Conservation (phyloP, 2,113 vertebrate species). For the Smithornis capensis region DNA sequence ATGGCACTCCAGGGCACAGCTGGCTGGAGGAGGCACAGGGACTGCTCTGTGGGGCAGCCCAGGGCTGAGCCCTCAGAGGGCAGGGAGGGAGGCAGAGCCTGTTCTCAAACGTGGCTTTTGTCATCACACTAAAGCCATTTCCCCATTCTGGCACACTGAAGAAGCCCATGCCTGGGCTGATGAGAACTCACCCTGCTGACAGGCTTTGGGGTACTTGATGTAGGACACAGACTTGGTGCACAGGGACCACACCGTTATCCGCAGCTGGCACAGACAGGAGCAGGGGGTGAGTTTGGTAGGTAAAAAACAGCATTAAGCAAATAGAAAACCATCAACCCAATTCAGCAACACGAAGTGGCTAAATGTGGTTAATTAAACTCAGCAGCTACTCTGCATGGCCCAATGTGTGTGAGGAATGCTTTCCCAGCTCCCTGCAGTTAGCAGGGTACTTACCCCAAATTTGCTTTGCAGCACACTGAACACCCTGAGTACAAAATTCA, state of each 20-base stretch:
- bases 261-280: conserved; percentile 78
- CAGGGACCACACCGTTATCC: conserved; percentile 95
- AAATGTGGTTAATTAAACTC: background rate
- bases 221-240: conserved; percentile 97
- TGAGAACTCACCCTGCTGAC: conserved; percentile 88
- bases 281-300: background rate
- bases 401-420: background rate
- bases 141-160: background rate
- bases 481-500: too few relatives aligned
- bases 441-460: background rate
- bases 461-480: fast-evolving
- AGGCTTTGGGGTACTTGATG: conserved; percentile 97
- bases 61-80: too few relatives aligned
- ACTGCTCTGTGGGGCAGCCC: background rate
- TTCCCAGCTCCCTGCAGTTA: background rate
- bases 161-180: background rate
- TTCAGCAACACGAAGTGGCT: background rate
- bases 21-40: background rate
- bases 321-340: background rate
- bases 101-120: fast-evolving
- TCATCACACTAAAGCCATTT: fast-evolving
- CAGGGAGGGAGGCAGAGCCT: background rate
- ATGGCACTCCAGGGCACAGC: background rate
- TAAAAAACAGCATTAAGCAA: background rate
- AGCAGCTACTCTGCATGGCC: background rate